Evolutionary conservation across 2,113 vertebrate genomes (phyloP).

Genomic region (Pao palembangensis): DNA sequence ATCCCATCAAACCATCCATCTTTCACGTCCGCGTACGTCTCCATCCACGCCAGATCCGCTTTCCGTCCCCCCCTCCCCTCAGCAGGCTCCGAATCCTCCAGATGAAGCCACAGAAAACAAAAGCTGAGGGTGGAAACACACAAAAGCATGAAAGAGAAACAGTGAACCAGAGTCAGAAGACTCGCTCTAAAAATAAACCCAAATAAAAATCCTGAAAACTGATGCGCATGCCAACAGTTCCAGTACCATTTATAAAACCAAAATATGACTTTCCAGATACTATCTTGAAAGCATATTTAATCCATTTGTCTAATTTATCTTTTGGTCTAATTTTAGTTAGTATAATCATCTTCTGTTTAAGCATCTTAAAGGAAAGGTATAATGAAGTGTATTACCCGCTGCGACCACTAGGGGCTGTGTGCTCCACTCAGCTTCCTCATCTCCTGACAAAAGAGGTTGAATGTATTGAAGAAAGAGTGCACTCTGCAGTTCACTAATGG

Average conservation of each 20-base stretch:
- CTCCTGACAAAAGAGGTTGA: not conserved
- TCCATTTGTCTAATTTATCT: too few relatives aligned
- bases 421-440: slow-evolving; percentile 41
- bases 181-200: too few relatives aligned
- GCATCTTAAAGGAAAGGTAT: not conserved
- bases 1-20: slow-evolving; percentile 39
- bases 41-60: slow-evolving; percentile 15
- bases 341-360: too few relatives aligned
- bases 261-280: too few relatives aligned
- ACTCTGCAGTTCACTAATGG: slow-evolving; percentile 35
- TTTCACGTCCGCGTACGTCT: slow-evolving; percentile 1
- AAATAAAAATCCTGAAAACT: too few relatives aligned
- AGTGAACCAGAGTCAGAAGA: not conserved
- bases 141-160: not conserved
- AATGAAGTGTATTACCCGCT: slow-evolving; percentile 7
- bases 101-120: slow-evolving; percentile 3
- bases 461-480: slow-evolving; percentile 17
- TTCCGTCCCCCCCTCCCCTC: slow-evolving; percentile 14
- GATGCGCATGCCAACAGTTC: too few relatives aligned
- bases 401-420: slow-evolving; percentile 65
- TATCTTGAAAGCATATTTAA: too few relatives aligned
- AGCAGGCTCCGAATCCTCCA: slow-evolving; percentile 15
- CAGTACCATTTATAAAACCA: too few relatives aligned
- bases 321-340: too few relatives aligned
- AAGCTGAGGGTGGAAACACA: not conserved